Evolutionary conservation across 2,888 invertebrate genomes (phyloP), one percentile per base, ranked within the genome.

Genomic region (Dastarcus helophoroides): DNA sequence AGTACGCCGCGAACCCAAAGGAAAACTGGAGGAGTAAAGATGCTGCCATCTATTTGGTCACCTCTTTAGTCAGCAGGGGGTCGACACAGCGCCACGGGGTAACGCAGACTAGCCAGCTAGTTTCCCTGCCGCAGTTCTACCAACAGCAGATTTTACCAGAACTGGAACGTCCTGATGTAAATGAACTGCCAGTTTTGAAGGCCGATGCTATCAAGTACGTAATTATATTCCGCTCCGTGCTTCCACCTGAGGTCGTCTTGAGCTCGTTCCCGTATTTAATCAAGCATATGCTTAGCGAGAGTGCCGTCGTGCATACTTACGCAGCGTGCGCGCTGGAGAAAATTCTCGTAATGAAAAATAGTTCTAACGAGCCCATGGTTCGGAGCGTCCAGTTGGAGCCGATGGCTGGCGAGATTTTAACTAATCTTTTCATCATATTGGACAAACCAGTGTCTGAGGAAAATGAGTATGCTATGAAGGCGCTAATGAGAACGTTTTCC

Each of bases 381-480:
- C 69, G 69, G 26, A 63, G 67, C 3, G 68, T 68, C 11, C 69
- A 75, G 35, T 58, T 93, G 17, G 64, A 69, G 17, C 78, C 83
- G 1, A 62, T 82, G 38, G 73, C 82, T 2, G 68, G 69, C 14
- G 65, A 74, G 30, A 62, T 94, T 26, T 66, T 97, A 7, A 65
- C 68, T 4, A 79, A 79, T 31, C 67, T 97, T 14, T 88, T 95
- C 60, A 65, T 64, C 1, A 75, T 80, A 10, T 66, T 97, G 31
- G 73, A 76, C 4, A 64, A 71, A 40, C 71, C 75, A 1, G 77
- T 79, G 3, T 84, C 86, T 0, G 75, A 79, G 42, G 94, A 97
- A 64, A 97, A 97, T 59, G 95, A 97, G 60, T 97, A 98, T 55
- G 76, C 89, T 4, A 98, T 98, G 93, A 95, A 93, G 70, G 91